Conservation (phyloP, 2,888 invertebrate species). For the Chaetoderma sp. region DNA sequence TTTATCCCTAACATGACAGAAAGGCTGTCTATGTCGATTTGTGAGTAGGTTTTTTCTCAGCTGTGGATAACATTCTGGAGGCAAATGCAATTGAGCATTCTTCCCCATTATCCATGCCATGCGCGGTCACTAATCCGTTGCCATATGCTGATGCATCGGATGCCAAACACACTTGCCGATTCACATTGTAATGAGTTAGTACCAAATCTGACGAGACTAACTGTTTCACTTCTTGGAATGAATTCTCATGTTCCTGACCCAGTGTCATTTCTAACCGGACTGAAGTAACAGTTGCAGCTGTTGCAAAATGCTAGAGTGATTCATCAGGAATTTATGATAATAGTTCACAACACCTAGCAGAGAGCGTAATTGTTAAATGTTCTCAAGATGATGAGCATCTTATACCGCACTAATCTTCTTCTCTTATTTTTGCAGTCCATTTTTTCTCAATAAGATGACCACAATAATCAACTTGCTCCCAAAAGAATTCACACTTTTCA, state of each 20-base stretch:
- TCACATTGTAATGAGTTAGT: slow-evolving; percentile 57
- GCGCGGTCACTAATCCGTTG: slow-evolving; percentile 56
- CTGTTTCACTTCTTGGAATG: slow-evolving; percentile 39
- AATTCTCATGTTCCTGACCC: slow-evolving; percentile 17
- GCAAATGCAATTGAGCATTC: slow-evolving; percentile 66
- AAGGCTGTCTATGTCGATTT: slow-evolving; percentile 68
- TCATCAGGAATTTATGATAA: slow-evolving; percentile 10
- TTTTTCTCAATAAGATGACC: slow-evolving; percentile 31
- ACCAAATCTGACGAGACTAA: slow-evolving; percentile 33
- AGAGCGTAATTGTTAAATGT: not conserved
- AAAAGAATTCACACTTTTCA: slow-evolving; percentile 14
- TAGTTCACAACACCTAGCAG: slow-evolving; percentile 10
- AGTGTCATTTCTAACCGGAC: slow-evolving; percentile 26
- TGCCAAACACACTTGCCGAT: slow-evolving; percentile 51
- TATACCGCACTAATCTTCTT: slow-evolving; percentile 19
- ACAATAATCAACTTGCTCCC: slow-evolving; percentile 15
- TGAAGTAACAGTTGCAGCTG: slow-evolving; percentile 18
- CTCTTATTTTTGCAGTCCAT: slow-evolving; percentile 21
- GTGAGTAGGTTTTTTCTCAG: slow-evolving; percentile 63
- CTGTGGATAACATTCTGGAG: slow-evolving; percentile 66
- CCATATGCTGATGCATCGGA: slow-evolving; percentile 66
- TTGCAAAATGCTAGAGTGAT: slow-evolving; percentile 5
- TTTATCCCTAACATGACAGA: slow-evolving; percentile 63
- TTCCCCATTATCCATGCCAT: slow-evolving; percentile 28
- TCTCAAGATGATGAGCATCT: slow-evolving; percentile 12